phyloP scores from a whole-genome alignment of 2,888 invertebrate species.

The Eilema depressum region DNA sequence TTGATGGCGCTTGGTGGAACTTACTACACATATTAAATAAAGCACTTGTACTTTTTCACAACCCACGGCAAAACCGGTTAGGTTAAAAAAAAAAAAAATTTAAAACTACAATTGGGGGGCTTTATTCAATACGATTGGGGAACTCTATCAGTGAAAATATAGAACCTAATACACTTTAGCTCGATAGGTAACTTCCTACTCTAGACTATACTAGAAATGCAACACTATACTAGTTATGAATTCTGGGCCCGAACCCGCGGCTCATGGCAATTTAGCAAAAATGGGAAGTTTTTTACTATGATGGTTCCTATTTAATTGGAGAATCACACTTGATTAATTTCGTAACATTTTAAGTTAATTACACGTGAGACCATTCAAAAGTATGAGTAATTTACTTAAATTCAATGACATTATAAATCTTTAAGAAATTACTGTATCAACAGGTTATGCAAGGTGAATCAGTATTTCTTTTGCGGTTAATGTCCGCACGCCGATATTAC shows the following conservation, averaged over 20 bases:
- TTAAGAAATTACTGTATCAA: slow-evolving; percentile 23
- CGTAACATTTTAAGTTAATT: slow-evolving; percentile 9
- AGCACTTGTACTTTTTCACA: no score
- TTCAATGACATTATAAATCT: slow-evolving; percentile 31
- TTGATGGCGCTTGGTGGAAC: no score
- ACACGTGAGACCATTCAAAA: slow-evolving; percentile 32
- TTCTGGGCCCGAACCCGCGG: not conserved
- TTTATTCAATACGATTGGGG: no score
- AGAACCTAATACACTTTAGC: not conserved
- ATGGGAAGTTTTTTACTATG: no score
- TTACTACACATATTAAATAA: no score
- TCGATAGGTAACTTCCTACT: not conserved
- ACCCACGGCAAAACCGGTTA: no score
- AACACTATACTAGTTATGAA: not conserved
- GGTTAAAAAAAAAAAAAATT: no score
- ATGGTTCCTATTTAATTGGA: no score
- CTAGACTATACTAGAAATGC: not conserved
- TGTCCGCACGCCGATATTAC: slow-evolving; percentile 21
- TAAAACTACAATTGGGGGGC: no score
- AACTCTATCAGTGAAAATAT: no score
- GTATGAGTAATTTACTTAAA: slow-evolving; percentile 30
- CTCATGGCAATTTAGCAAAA: not conserved
- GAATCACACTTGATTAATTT: not conserved
- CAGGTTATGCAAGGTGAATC: slow-evolving; percentile 38
- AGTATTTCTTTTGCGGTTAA: slow-evolving; percentile 21